Base-by-base conservation (phyloP, 2,113 vertebrate genomes). In the Struthidea cinerea region DNA sequence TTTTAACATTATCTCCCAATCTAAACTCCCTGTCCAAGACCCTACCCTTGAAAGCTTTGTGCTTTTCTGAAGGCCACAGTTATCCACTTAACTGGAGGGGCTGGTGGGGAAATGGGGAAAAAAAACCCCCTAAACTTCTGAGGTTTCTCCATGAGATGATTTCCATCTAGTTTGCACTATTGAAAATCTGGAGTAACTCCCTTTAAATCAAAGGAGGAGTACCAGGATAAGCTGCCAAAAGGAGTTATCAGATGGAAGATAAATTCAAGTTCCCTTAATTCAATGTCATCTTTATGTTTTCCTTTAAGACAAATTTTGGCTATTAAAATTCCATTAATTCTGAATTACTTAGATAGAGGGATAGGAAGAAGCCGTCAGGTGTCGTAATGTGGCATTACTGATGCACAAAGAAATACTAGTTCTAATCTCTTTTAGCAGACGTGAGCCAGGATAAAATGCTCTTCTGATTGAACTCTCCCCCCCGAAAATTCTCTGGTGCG, bases 311-410 rank as follows among this genome's bases (percentile, higher is more conserved):
- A 89, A 87, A 71, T 37, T 78, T 49, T 53, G 24, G 28, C 64
- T 87, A 89, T 92, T 96, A 78, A 91, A 84, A 81, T 71, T 46
- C 61, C 53, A 75, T 94, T 78, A 37, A 64, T 95, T 75, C 60
- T 71, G n/a, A 63, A 89, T 78, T 87, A 67, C 77, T 95, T 69
- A 73, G 50, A 63, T 70, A 52, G 9, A 52, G 23, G 39, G 26
- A 77, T 33, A 64, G 60, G 84, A 89, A 87, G 69, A 92, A 96
- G 79, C 49, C 53, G 78, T 91, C 61, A 94, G 61, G 28, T 71
- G 65, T 60, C 84, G 65, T 91, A 71, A 71, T 11, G 8, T 30
- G 21, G 32, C 20, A 56, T 81, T 78, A 68, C 41, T 39, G n/a
- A 67, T 30, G 37, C 61, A 35, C 61, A 33, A 15, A 60, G 55